Conservation (phyloP, 2,113 vertebrate genomes). For the Edolisoma coerulescens region DNA sequence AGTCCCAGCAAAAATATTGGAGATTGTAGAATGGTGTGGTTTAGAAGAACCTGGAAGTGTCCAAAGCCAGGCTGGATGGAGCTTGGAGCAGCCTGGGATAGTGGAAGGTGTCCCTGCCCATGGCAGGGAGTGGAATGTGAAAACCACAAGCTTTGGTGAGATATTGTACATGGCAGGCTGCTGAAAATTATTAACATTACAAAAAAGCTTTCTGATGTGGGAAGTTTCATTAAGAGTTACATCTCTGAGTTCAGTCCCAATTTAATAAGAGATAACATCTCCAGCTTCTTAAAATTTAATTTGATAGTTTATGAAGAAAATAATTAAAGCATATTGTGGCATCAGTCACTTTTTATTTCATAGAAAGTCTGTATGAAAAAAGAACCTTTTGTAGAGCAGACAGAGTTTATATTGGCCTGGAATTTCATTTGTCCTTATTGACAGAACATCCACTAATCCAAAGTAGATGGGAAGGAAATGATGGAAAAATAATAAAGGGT, state of each 20-base stretch:
- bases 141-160: slow-evolving; percentile 8
- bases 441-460: neutral
- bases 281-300: slow-evolving; percentile 71
- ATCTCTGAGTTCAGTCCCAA: slow-evolving; percentile 30
- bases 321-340: slow-evolving; percentile 68
- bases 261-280: slow-evolving; percentile 56
- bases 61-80: neutral
- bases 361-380: neutral
- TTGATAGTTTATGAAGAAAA: slow-evolving; percentile 69
- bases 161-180: neutral
- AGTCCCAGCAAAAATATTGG: neutral
- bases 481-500: neutral
- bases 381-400: neutral
- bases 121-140: neutral
- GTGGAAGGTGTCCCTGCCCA: neutral
- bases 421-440: neutral
- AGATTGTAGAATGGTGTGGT: neutral
- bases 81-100: neutral
- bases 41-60: neutral
- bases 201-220: neutral
- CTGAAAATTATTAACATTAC: slow-evolving; percentile 34
- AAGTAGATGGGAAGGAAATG: neutral
- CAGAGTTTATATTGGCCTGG: neutral
- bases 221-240: slow-evolving; percentile 67
- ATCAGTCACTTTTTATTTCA: slow-evolving; percentile 52